Evolutionary conservation across 2,113 vertebrate species (phyloP), one percentile per base, ranked within the genome.

Genomic region (Trachemys scripta): DNA sequence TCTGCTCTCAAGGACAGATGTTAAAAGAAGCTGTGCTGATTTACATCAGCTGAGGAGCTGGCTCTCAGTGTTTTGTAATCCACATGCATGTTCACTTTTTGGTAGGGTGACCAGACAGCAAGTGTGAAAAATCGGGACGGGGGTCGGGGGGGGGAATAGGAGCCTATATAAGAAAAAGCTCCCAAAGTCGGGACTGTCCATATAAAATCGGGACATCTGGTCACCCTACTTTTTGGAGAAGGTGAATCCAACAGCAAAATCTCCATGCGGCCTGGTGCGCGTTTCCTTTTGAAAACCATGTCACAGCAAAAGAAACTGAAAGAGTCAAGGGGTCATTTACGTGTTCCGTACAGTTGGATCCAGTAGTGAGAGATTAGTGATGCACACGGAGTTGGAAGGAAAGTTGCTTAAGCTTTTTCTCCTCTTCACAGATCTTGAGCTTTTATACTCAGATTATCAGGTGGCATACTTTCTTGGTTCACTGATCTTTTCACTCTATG

Each of bases 381-480:
- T 45, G 42, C 80, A 50, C 51, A 42, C 78, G 38, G 29, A 94
- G 80, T 38, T 56, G 54, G 62, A 90, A 94, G 42, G 22, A 79
- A 85, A 85, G 59, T 93, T 87, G 5, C 80, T 95, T 90, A 80
- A 91, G 89, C 80, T 90, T 82, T 97, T 91, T 86, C 78, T 95
- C 85, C 59, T 92, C 78, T 93, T 75, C 62, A 72, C 54, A 53
- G 10, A 59, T 90, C 91, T 91, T 75, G 62, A 90, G 87, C 53
- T 97, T 92, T 96, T 79, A 82, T 79, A 79, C 90, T 56, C 38
- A 81, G 81, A 85, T 85, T 93, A 94, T 95, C 94, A 95, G 91
- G 90, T 96, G 95, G 85, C 92, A 79, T 96, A 57, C 57, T 97
- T 98, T 96, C 95, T 90, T 89, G 81, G 91, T 80, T 95, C 96